Evolutionary conservation across 2,888 invertebrate species (phyloP), one percentile per base, ranked within the genome.

Genomic region (Apamea epomidion): DNA sequence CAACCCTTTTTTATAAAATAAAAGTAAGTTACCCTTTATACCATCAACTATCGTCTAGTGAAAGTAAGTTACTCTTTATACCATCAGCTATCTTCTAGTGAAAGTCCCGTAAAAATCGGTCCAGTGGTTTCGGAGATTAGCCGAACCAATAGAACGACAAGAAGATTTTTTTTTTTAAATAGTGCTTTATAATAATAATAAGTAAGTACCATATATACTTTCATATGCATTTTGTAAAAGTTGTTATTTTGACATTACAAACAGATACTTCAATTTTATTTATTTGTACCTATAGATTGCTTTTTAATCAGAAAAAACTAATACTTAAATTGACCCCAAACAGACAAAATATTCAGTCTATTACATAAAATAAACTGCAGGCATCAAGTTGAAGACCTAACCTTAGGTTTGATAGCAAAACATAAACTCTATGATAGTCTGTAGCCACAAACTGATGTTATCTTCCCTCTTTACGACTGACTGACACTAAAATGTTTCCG

Each of bases 401-500:
- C 76, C 76, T 62, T 77, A 77, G 29, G 72, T 88, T 85, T 87
- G 68, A 84, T 83, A 82, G 80, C 72, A 45, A 76, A 64, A 80
- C 78, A 87, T 88, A 85, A 87, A 86, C 51, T 81, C 75, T 71
- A 86, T 80, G 78, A 84, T 80, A 80, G 80, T 75, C 77, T 69
- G 75, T 48, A 42, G 29, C 83, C 82, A 82, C 85, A 83, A 81
- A 87, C 86, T 85, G 86, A 85, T 81, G 86, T 85, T 73, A 86
- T 78, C 74, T 86, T 85, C 81, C 78, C 88, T 82, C 87, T 93
- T 95, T 95, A 94, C 92, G 94, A 92, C 92, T 91, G 92, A 90
- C 94, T 94, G 93, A 92, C 93, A 92, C 91, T 94, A 93, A 94
- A 95, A 93, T 92, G 93, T 92, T 92, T 88, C 92, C 92, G 91